A percentile compares a stretch with the other conserved stretches of the same genome.
phyloP scores from a whole-genome alignment of 2,113 vertebrate species.

The Sinocyclocheilus rhinocerous region DNA sequence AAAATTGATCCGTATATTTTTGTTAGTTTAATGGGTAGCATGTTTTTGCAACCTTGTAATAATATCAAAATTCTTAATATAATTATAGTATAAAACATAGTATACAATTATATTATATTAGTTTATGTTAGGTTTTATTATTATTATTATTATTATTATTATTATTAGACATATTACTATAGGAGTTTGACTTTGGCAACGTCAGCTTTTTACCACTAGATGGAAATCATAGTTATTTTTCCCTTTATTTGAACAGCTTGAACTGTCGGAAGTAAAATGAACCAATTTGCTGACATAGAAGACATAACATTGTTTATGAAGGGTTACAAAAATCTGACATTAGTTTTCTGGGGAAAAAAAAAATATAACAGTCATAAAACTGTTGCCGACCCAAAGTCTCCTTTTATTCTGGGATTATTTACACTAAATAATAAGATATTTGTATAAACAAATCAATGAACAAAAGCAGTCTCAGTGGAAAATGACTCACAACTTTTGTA shows the following conservation, averaged over 20 bases:
- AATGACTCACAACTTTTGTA: not conserved
- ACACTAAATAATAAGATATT: not conserved
- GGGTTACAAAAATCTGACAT: not conserved
- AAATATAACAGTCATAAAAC: not conserved
- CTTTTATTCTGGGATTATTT: not conserved
- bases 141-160: not conserved
- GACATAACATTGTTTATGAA: not conserved
- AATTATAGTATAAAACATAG: too few relatives aligned
- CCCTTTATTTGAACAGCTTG: not conserved
- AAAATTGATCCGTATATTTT: too few relatives aligned
- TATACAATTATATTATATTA: not conserved
- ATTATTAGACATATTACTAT: not conserved
- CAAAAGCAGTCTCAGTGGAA: not conserved
- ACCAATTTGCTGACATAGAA: not conserved
- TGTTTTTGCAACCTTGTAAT: too few relatives aligned
- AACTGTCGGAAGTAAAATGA: not conserved
- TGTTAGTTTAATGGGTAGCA: too few relatives aligned
- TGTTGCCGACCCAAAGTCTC: not conserved
- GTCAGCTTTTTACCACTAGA: slow-evolving; percentile 7
- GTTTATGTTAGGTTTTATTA: too few relatives aligned
- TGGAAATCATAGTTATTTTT: not conserved
- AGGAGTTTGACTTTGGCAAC: not conserved
- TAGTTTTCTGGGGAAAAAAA: not conserved
- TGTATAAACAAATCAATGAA: not conserved
- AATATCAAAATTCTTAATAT: too few relatives aligned